Evolutionary conservation across 2,797 vertebrate genomes (phyloP), one percentile per base, ranked within the genome.

Genomic region (Eulemur albifrons): DNA sequence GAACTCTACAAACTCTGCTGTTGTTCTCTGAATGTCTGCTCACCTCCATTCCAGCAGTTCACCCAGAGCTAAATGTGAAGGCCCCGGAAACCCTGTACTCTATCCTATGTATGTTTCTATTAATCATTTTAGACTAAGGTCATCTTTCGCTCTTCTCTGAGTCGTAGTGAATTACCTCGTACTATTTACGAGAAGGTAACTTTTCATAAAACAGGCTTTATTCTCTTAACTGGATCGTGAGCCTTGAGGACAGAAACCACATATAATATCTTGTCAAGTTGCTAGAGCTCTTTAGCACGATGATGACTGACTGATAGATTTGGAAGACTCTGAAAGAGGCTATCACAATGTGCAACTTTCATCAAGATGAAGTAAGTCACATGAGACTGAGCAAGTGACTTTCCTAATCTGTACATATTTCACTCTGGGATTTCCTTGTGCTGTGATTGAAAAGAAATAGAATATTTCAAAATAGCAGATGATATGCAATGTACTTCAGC

Each of bases 1-100:
- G 45, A 69, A 50, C 5, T 13, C 17, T 8, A 5, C 6, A 45
- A 21, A 8, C 38, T 59, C 45, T 14, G 25, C 20, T 43, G 13
- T 4, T 10, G 4, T 1, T 54, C 5, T 20, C 6, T 30, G 48
- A 20, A 20, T 6, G 8, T 20, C n/a, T 7, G 1, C 10, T 4
- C 0, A 8, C 30, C 48, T 32, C 1, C 2, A 7, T 0, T 61
- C 23, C 2, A 0, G 27, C 13, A 7, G 13, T 27, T 63, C 21
- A n/a, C 2, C 8, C 2, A 2, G 25, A 65, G 70, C 70, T 91
- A 2, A 6, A 30, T 40, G 13, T 65, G 17, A 65, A 18, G 38
- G 27, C 27, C 23, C 25, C 20, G 5, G 7, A 35, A 10, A 2
- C 8, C 20, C 10, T 15, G 12, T 27, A 35, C 25, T 48, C 11